phyloP scores from a whole-genome alignment of 2,888 invertebrate genomes.

The Folsomia manolachei region DNA sequence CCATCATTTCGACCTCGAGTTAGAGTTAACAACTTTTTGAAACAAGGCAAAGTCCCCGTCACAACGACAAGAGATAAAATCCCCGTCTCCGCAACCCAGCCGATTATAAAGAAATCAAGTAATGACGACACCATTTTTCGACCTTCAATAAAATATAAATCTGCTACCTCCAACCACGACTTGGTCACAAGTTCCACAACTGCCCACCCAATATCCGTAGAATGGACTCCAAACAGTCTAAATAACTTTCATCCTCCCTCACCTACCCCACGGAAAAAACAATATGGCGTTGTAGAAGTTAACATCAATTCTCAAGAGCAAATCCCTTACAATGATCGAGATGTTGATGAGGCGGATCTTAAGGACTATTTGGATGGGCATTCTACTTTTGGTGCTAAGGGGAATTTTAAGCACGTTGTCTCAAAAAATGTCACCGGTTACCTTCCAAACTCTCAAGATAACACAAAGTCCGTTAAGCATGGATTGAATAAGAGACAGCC shows the following conservation, averaged over 20 bases:
- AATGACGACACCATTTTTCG: neutral
- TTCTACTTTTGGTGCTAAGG: constrained; percentile 28
- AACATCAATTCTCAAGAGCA: constrained; percentile 19
- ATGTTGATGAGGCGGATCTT: constrained; percentile 26
- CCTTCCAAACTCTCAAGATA: constrained; percentile 17
- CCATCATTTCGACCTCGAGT: neutral
- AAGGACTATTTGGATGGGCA: constrained; percentile 33
- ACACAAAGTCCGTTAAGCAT: neutral
- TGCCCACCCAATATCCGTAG: neutral
- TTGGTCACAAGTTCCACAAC: neutral
- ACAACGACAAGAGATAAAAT: neutral
- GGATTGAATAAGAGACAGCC: neutral
- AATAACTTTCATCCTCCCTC: neutral
- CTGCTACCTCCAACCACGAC: neutral
- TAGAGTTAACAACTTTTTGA: neutral
- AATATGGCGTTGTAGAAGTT: neutral
- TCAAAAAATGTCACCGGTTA: constrained; percentile 27
- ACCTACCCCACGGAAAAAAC: neutral
- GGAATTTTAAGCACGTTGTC: constrained; percentile 26
- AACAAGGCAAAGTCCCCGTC: no score
- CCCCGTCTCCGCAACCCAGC: neutral
- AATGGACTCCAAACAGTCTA: neutral
- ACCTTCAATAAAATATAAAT: neutral
- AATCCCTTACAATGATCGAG: constrained; percentile 21
- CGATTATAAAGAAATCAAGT: neutral